These are phyloP conservation scores for Cygnus olor DNA, from an alignment of 2,797 vertebrate species.

Conservation along the genomic window DNA sequence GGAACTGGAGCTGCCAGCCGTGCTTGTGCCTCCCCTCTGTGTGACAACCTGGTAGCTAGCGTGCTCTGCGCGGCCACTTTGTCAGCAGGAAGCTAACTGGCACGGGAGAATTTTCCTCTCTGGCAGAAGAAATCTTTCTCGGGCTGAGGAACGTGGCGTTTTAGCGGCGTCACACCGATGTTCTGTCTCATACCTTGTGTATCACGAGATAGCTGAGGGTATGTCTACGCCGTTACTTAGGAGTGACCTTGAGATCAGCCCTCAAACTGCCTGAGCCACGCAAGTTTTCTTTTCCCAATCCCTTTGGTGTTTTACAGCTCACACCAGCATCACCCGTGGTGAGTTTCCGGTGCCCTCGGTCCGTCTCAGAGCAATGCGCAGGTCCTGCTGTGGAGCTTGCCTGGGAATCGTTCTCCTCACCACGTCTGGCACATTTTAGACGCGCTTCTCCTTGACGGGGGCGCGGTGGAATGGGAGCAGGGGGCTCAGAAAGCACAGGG, in stretches of 20 bases:
- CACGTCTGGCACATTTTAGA: not conserved
- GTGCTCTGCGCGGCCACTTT: rapidly evolving
- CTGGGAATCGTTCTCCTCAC: not conserved
- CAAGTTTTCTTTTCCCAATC: not conserved
- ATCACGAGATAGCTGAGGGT: not conserved
- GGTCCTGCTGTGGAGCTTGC: not conserved
- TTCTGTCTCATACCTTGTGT: not conserved
- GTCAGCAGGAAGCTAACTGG: not conserved
- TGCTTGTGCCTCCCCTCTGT: not conserved
- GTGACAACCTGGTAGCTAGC: not conserved
- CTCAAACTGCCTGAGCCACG: not conserved
- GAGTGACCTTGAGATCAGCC: not conserved
- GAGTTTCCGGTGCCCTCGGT: no score
- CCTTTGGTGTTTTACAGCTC: not conserved
- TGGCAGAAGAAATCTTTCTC: not conserved
- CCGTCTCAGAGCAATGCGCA: not conserved
- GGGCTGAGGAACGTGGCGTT: not conserved
- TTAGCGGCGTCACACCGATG: not conserved
- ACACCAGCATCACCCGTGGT: rapidly evolving
- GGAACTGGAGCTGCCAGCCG: not conserved
- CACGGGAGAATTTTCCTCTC: not conserved
- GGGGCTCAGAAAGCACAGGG: not conserved
- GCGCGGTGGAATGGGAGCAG: not conserved
- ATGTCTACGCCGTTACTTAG: not conserved
- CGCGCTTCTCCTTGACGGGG: not conserved